Evolutionary conservation across 2,113 vertebrate species (phyloP), one percentile per base, ranked within the genome.

Genomic region (cat (Felis catus)): DNA sequence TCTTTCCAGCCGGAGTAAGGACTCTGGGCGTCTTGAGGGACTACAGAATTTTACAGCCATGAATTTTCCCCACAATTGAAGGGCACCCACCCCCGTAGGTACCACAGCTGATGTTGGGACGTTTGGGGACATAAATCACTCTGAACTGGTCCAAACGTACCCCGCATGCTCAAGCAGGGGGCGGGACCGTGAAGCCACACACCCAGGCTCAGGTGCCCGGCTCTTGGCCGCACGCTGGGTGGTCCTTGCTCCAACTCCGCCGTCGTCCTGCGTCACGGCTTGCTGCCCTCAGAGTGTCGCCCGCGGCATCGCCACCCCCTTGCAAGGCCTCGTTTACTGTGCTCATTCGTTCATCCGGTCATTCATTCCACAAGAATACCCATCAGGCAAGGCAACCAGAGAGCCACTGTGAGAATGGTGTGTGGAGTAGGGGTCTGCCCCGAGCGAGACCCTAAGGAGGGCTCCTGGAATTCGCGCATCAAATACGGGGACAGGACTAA

Each of bases 101-200:
- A 16, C 45, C 63, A 5, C 45, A 48, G 53, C 63, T 36, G n/a
- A 11, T 16, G 36, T 36, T 25, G 36, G 68, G 14, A 68, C 41
- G 53, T 36, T 14, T 14, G 36, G 25, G n/a, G 31, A 4, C 2
- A 1, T 23, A 15, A 13, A 7, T 80, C 6, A 2, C 45, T 63
- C 65, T n/a, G 18, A 48, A 19, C 19, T 3, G 10, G 71, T 15
- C 19, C 23, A 0, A 0, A 2, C 16, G 6, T 4, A 0, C 13
- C 19, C 15, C 5, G 0, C 3, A 39, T 65, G 41, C 71, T 74
- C 27, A 31, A 45, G 27, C 51, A 65, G 55, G 51, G 82, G 45
- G 1, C 12, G 9, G 58, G 41, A 0, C 55, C 3, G 7, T 1
- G 19, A 11, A 1, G 81, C 19, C 6, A 16, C 58, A 18, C 12